Evolutionary conservation across 2,888 invertebrate genomes (phyloP).

Genomic region (Scaptomyza caliginosa): DNA sequence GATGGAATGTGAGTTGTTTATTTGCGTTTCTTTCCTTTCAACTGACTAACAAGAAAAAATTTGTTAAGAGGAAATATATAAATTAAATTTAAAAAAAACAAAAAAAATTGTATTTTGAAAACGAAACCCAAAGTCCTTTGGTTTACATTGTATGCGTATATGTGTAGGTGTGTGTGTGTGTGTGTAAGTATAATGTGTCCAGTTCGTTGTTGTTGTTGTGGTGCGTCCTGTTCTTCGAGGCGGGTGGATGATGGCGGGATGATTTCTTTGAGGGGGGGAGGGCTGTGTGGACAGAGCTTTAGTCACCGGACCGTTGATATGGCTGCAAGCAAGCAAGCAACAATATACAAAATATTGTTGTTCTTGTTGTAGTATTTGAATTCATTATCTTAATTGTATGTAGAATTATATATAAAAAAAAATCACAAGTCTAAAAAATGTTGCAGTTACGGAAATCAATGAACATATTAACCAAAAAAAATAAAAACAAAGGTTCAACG

Average conservation of each 20-base stretch:
- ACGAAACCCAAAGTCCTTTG: constrained; percentile 45
- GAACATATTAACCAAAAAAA: not conserved
- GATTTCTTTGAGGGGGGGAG: constrained; percentile 36
- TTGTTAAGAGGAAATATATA: constrained; percentile 43
- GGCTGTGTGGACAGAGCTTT: constrained; percentile 72
- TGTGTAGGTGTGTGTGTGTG: constrained; percentile 33
- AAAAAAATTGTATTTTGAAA: constrained; percentile 32
- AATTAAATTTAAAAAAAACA: constrained; percentile 51
- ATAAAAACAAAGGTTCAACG: not conserved
- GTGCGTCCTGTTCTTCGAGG: constrained; percentile 52
- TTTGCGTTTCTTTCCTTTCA: constrained; percentile 15
- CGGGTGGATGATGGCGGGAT: constrained; percentile 47
- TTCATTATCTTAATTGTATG: not conserved
- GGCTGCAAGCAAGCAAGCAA: constrained; percentile 81
- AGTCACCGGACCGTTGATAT: constrained; percentile 85
- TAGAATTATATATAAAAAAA: constrained; percentile 1
- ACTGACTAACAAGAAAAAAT: not conserved
- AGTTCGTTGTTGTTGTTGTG: constrained; percentile 51
- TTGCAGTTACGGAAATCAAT: constrained; percentile 37
- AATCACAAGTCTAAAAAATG: not conserved
- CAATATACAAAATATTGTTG: constrained; percentile 47
- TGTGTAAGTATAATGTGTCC: constrained; percentile 31
- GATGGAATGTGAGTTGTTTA: constrained; percentile 31
- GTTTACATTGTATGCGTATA: constrained; percentile 71
- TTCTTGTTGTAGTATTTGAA: constrained; percentile 16